Evolutionary conservation across 23 tunicate species (phyloP), one percentile per base, ranked within the genome.

Genomic region (Clavelina lepadiformis): DNA sequence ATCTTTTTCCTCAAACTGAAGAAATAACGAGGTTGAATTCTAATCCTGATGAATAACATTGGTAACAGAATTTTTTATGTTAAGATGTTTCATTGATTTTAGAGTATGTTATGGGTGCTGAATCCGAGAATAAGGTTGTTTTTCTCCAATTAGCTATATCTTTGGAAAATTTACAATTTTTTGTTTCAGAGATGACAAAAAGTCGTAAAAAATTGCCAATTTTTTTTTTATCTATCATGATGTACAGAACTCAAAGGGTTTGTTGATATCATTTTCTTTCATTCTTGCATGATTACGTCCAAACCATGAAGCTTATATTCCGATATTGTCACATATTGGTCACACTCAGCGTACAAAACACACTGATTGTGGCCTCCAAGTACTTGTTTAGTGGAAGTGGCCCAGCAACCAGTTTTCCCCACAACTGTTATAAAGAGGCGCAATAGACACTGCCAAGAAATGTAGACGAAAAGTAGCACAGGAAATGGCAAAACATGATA

Each of bases 221-320:
- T 8, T 41, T 41, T 41, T 41, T 41, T 41, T 41, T 41, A 8
- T 41, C 11, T 41, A 41, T 41, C 49, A 41, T 41, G 49, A 41
- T 41, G 49, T 15, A 41, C 49, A 41, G 49, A 41, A 41, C 49
- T 41, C 49, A 41, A 41, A 41, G 49, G 49, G 49, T 15, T 15
- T 8, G 15, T 41, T 41, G 49, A 41, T 41, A 41, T 15, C 11
- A 41, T 41, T 41, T 41, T 41, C 13, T 41, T 41, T 41, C 15
- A 41, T 41, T 41, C 15, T 8, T 41, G 49, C 49, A 41, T 15
- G 11, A 41, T 41, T 41, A 41, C 49, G 11, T 15, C 15, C 49
- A 41, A 41, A 41, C 15, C 49, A 41, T 41, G 49, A 41, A 41
- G 15, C 49, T 41, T 11, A 41, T 41, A 15, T 41, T 41, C 13